A percentile compares a stretch with the other conserved stretches of the same genome.
These are phyloP conservation scores for Iguana delicatissima DNA, from an alignment of 2,797 vertebrate genomes.

Conservation along the genomic window DNA sequence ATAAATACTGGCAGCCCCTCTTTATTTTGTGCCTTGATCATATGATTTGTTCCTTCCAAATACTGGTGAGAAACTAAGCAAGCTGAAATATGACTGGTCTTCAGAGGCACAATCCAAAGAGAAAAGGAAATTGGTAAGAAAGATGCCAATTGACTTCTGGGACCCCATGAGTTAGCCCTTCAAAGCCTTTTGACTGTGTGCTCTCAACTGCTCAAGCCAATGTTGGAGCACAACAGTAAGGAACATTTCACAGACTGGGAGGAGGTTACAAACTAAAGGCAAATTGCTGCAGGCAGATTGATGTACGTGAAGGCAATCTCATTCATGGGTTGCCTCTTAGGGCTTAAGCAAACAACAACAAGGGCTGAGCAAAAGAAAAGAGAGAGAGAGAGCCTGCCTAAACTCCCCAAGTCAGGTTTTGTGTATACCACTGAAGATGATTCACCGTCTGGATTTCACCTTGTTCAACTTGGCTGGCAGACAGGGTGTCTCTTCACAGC, in stretches of 20 bases:
- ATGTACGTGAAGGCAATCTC: neutral
- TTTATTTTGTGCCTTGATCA: neutral
- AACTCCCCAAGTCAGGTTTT: slow-evolving; percentile 73
- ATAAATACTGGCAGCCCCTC: neutral
- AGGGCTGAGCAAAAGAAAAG: slow-evolving; percentile 62
- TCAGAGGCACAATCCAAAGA: neutral
- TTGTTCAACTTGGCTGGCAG: slow-evolving; percentile 59
- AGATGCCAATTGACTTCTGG: neutral
- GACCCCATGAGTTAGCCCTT: neutral
- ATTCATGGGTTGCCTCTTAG: slow-evolving; percentile 31
- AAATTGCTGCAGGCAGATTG: slow-evolving; percentile 14
- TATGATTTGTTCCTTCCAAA: neutral
- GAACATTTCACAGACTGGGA: neutral
- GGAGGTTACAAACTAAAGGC: neutral
- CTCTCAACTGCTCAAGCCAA: neutral
- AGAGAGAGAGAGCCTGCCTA: slow-evolving; percentile 65
- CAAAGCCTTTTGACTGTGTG: neutral
- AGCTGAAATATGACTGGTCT: neutral
- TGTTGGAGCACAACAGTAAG: neutral
- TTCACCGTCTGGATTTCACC: slow-evolving; percentile 77
- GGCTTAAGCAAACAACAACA: slow-evolving; percentile 46
- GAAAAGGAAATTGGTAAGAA: neutral
- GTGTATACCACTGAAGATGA: slow-evolving; percentile 69
- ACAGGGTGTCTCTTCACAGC: slow-evolving; percentile 31
- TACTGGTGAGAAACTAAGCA: neutral